Evolutionary conservation across 2,888 invertebrate species (phyloP), one percentile per base, ranked within the genome.

Genomic region (Carabus problematicus): DNA sequence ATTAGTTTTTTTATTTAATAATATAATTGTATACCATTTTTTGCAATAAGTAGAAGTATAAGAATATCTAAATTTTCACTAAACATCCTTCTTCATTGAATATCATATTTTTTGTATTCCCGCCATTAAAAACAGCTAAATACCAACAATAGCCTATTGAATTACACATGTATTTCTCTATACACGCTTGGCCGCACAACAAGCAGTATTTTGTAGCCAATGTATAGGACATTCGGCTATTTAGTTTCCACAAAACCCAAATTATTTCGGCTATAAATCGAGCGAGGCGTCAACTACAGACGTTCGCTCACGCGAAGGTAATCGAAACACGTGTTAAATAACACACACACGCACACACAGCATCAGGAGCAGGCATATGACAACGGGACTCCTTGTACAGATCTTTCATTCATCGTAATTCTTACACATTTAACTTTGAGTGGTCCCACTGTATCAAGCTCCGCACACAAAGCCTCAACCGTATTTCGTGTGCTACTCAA

Each of bases 201-300:
- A 6, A 3, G 2, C 29, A 29, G 29, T 29, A 29, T 29, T 29
- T 29, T 29, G 3, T 29, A 29, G 29, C 29, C 29, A 29, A 29
- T 29, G 29, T 29, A 6, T 29, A 29, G 29, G 29, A 29, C 58
- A 40, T 14, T 29, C 29, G 29, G 29, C 78, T 77, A 78, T 79
- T 79, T 78, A 78, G 76, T 77, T 75, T 77, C 78, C 78, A 78
- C 79, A 79, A 78, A 79, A 79, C 78, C 75, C 78, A 76, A 75
- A 79, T 78, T 78, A 78, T 75, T 68, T 69, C 52, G 64, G 64
- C 29, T 56, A 64, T 64, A 64, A 64, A 64, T 64, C 47, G 64
- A n/a, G n/a, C 42, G 29, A 45, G 42, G 43, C 41, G 49, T 54
- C 42, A 41, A 39, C 12, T 19, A 56, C 29, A 42, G 41, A 43